phyloP scores from a whole-genome alignment of 1,140 invertebrate genomes.

The Plectrocnemia conspersa region DNA sequence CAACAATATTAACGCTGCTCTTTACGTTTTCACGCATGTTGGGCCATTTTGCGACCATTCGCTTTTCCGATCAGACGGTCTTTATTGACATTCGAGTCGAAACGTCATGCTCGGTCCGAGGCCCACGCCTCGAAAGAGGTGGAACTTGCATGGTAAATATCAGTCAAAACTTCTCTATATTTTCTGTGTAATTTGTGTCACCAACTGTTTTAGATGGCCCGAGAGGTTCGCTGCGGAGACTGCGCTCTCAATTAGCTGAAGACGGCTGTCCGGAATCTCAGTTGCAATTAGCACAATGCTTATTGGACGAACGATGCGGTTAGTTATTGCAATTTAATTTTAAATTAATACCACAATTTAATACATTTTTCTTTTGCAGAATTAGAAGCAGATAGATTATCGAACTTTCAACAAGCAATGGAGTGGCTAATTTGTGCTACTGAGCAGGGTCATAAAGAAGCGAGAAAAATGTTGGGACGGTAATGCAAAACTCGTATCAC shows the following conservation, averaged over 20 bases:
- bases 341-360: no score
- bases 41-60: no score
- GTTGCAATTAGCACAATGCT: constrained; percentile 69
- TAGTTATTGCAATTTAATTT: constrained; percentile 40
- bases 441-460: constrained; percentile 82
- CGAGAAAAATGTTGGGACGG: constrained; percentile 71
- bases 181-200: constrained; percentile 8
- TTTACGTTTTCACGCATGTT: no score
- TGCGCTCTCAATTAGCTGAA: constrained; percentile 68
- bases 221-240: constrained; percentile 58
- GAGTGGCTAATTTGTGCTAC: constrained; percentile 87
- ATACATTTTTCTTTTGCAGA: constrained; percentile 41
- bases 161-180: constrained; percentile 21
- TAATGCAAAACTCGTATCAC: constrained; percentile 40
- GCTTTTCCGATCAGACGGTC: no score
- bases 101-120: constrained; percentile 24
- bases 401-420: constrained; percentile 61
- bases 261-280: constrained; percentile 79
- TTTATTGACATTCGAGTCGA: background rate
- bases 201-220: constrained; percentile 56
- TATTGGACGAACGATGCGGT: constrained; percentile 68
- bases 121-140: constrained; percentile 50
- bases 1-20: no score
- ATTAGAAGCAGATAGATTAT: constrained; percentile 52
- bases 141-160: constrained; percentile 56